Percentiles rank a stretch among this genome's conserved stretches.
Evolutionary conservation across 2,797 vertebrate genomes (phyloP).

Genomic region (Cossypha caffra): DNA sequence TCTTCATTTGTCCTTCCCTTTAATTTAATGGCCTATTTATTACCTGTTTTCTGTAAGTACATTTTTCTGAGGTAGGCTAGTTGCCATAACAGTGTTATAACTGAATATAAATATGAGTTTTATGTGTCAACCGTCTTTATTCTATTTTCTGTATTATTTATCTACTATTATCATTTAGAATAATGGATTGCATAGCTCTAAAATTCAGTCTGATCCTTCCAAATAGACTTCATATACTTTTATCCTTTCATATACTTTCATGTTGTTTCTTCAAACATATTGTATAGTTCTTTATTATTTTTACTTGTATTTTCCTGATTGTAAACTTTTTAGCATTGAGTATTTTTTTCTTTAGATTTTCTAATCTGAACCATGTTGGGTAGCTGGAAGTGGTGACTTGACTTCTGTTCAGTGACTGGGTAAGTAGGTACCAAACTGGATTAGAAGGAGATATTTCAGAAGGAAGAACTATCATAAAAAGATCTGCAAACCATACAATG

Average conservation of each 20-base stretch:
- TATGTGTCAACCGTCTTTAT: neutral
- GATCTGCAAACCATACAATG: neutral
- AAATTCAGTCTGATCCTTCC: neutral
- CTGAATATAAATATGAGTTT: neutral
- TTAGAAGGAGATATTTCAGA: neutral
- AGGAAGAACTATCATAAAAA: neutral
- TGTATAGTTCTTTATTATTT: neutral
- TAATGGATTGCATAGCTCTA: neutral
- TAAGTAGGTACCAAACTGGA: neutral
- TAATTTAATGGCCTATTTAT: neutral
- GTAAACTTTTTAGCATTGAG: neutral
- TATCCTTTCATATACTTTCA: neutral
- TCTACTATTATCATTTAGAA: neutral
- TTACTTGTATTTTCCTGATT: neutral
- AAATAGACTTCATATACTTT: neutral
- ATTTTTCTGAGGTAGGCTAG: neutral
- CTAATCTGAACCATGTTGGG: neutral
- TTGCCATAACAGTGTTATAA: neutral
- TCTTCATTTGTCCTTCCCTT: neutral
- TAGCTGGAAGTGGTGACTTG: neutral
- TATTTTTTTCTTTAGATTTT: neutral
- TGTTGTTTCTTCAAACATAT: neutral
- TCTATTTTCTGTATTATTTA: neutral
- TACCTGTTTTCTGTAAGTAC: neutral
- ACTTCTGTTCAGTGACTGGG: neutral